A percentile compares a stretch with the other conserved stretches of the same genome.
Conservation (phyloP, 2,888 invertebrate species). For the Amphipoea oculea region DNA sequence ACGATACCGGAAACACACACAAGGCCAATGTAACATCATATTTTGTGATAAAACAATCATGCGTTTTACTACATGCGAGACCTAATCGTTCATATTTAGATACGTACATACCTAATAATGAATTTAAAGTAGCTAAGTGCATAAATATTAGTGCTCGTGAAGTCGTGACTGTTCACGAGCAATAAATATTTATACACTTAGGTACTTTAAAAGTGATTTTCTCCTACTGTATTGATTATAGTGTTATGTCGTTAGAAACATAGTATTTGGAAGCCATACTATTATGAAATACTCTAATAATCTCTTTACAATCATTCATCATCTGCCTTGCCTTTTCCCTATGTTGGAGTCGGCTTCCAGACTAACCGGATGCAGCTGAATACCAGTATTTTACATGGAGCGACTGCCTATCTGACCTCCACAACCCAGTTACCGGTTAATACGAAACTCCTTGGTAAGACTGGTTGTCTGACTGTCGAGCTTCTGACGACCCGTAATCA, state of each 20-base stretch:
- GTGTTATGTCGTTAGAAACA: background rate
- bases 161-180: background rate
- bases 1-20: slow-evolving; percentile 5
- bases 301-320: background rate
- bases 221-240: background rate
- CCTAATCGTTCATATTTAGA: slow-evolving; percentile 1
- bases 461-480: too few species aligned
- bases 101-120: background rate
- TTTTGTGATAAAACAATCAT: slow-evolving; percentile 15
- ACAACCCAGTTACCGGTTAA: too few species aligned
- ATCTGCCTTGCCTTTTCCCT: too few species aligned
- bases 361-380: too few species aligned
- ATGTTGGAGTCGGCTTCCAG: too few species aligned
- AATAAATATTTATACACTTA: background rate
- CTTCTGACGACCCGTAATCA: too few species aligned
- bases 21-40: background rate
- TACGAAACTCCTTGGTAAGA: too few species aligned
- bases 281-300: background rate
- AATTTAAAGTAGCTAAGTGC: background rate
- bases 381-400: too few species aligned
- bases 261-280: background rate
- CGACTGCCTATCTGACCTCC: too few species aligned
- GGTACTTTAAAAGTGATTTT: background rate
- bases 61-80: background rate
- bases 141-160: background rate